Evolutionary conservation across 2,888 invertebrate genomes (phyloP), one percentile per base, ranked within the genome.

Genomic region (Frankliniella intonsa): DNA sequence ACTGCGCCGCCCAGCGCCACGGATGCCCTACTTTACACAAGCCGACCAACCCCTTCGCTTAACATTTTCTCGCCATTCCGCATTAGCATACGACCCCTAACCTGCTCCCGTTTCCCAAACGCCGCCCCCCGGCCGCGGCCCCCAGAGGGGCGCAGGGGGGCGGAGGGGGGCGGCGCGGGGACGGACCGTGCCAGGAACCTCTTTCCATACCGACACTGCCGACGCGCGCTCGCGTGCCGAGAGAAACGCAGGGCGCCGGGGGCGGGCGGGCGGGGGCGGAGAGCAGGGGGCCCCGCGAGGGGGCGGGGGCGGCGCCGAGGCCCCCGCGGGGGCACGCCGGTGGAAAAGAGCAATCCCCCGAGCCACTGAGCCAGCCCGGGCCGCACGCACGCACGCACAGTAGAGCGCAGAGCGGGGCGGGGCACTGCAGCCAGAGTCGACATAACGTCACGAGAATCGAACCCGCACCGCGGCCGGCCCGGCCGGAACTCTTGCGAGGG

Each of bases 111-210:
- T 76, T 76, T 76, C 25, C 62, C 55, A 62, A 62, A 62, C 62
- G 62, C 62, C 62, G 3, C 62, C 50, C 51, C 25, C 51, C 50
- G 62, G 19, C 62, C n/a, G n/a, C n/a, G n/a, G n/a, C 62, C 62
- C 62, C n/a, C 38, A 19, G 55, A 14, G 55, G 14, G 55, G 55
- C 69, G 19, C 25, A n/a, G 80, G 22, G 50, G 81, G 82, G 38
- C 55, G 19, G 50, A 9, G 50, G 80, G 27, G 82, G 51, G 69
- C 80, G 80, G 65, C 81, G 62, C 82, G 55, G 17, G 14, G 38
- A 5, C 69, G 69, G n/a, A 9, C 69, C 69, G 69, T 76, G 69
- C 69, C 69, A 76, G 69, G 69, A 76, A 76, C 69, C 69, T 76
- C 69, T 38, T 38, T 38, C 38, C 38, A 38, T 38, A 38, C 38